Base-by-base conservation (phyloP, 1,140 invertebrate genomes). In the Drosophila lacteicornis region DNA sequence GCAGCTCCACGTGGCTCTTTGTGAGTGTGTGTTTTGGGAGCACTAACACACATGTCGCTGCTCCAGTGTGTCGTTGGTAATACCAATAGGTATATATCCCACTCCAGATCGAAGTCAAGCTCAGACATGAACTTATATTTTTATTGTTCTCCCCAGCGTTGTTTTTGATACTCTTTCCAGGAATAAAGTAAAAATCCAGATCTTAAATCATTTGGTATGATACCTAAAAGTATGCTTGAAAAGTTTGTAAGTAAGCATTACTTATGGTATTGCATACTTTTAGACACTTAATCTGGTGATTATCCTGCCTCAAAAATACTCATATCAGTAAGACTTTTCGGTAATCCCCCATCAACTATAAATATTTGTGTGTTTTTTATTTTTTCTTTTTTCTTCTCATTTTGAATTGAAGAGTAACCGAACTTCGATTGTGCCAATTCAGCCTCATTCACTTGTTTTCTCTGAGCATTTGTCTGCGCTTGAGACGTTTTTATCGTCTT, bases 111-210 rank as follows among this genome's bases (percentile, higher is more conserved):
- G 15, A 22, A 61, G 62, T 79, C 46, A 57, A 79, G 56, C 50
- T 43, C 65, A 83, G 80, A 83, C 80, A 88, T 78, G 40, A 81
- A 80, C 83, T 88, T 78, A 66, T 66, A 68, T 88, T 87, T 74
- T 74, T 74, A 70, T 71, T 87, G 63, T 82, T 82, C 71, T 60
- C 22, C 46, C 9, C 45, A 30, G 22, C 40, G 33, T 62, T 58
- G 46, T 69, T 61, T 15, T 17, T 4, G 13, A 71, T 74, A 75
- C 65, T 9, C 65, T 80, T 70, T n/a, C 51, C 5, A 17, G 25
- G 11, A 46, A 57, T 36, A 36, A 11, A 9, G 33, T 33, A 11
- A 0, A 9, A 33, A 11, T 33, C 7, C 9, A 33, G 8, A 22
- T 38, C 17, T 45, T 59, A 30, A 19, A 30, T 45, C 22, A 43